A percentile compares a stretch with the other conserved stretches of the same genome.
These are phyloP conservation scores for Drosophila anomelani DNA, from an alignment of 2,888 invertebrate genomes.

Conservation along the genomic window DNA sequence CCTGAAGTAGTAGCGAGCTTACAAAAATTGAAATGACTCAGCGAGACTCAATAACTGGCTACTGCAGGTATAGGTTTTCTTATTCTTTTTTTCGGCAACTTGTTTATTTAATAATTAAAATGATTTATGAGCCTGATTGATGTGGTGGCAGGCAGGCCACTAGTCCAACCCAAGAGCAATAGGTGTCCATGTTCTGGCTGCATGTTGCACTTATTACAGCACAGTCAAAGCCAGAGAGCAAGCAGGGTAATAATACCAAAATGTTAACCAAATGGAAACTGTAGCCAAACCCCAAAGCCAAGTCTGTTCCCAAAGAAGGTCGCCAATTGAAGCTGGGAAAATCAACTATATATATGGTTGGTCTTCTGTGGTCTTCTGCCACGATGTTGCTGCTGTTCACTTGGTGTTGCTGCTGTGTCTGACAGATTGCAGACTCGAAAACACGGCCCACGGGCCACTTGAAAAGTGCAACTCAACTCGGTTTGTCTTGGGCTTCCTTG, in stretches of 20 bases:
- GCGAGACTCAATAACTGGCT: conserved; percentile 28
- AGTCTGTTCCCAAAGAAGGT: conserved; percentile 30
- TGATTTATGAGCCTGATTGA: conserved; percentile 79
- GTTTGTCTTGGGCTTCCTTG: conserved; percentile 63
- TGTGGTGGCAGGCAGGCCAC: conserved; percentile 49
- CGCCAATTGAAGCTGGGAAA: conserved; percentile 42
- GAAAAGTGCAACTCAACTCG: conserved; percentile 36
- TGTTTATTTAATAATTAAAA: conserved; percentile 79
- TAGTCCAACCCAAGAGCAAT: conserved; percentile 34
- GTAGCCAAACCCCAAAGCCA: conserved; percentile 30
- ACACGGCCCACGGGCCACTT: conserved; percentile 58
- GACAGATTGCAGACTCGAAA: conserved; percentile 62
- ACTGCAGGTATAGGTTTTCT: conserved; percentile 1
- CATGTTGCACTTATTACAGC: conserved; percentile 71
- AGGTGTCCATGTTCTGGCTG: conserved; percentile 65
- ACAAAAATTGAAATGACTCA: conserved; percentile 48
- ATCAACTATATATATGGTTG: conserved; percentile 4
- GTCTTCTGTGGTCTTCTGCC: conserved; percentile 33
- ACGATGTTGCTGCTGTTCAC: conserved; percentile 20
- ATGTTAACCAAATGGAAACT: conserved; percentile 26
- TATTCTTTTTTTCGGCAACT: conserved; percentile 42
- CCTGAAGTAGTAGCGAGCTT: conserved; percentile 35
- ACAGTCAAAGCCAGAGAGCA: conserved; percentile 30
- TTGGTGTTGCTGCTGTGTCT: conserved; percentile 52
- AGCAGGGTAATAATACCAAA: conserved; percentile 56